phyloP scores from a whole-genome alignment of 2,888 invertebrate species.

The Lycia hirtaria region DNA sequence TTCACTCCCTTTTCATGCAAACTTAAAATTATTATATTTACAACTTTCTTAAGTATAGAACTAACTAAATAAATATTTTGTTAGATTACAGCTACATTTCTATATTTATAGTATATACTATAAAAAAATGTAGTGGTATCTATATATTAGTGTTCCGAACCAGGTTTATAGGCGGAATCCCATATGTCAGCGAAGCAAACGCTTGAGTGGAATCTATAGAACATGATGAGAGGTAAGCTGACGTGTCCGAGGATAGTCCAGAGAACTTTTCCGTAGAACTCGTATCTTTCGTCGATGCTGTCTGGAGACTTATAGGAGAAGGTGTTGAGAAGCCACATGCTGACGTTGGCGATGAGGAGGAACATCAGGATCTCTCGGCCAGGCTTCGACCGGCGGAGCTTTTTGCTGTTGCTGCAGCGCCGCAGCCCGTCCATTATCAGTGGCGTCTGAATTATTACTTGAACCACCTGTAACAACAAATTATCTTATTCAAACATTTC shows the following conservation, averaged over 20 bases:
- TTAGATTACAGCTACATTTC: no score
- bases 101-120: no score
- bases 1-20: no score
- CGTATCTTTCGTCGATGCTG: slow-evolving; percentile 84
- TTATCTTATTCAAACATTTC: no score
- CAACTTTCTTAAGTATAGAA: no score
- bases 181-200: slow-evolving; percentile 92
- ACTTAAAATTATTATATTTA: no score
- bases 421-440: slow-evolving; percentile 90
- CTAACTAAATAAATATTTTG: background rate
- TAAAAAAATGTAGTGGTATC: no score
- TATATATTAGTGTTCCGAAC: slow-evolving; percentile 4
- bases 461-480: slow-evolving; percentile 80
- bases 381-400: slow-evolving; percentile 88
- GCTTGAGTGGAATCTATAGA: slow-evolving; percentile 92
- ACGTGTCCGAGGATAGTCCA: slow-evolving; percentile 91
- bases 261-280: slow-evolving; percentile 88
- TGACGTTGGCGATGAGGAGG: slow-evolving; percentile 90
- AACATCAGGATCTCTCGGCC: slow-evolving; percentile 92
- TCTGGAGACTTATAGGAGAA: slow-evolving; percentile 86
- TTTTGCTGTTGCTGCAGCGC: slow-evolving; percentile 89
- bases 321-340: slow-evolving; percentile 91
- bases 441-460: slow-evolving; percentile 90
- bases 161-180: slow-evolving; percentile 87
- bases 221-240: slow-evolving; percentile 90